Evolutionary conservation across 2,797 vertebrate genomes (phyloP), one percentile per base, ranked within the genome.

Genomic region (Darevskia mixta): DNA sequence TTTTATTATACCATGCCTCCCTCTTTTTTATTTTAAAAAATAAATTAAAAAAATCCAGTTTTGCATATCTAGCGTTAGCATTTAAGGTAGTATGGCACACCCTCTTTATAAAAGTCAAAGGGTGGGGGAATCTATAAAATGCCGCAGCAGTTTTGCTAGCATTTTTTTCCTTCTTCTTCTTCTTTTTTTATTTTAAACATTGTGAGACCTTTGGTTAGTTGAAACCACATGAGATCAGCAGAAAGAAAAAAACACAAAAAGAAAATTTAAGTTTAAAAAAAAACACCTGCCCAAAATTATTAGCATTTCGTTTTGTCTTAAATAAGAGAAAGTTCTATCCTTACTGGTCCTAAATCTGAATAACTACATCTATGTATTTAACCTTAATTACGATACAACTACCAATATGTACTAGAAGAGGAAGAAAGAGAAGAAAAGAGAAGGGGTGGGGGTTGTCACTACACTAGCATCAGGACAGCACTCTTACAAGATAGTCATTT

Each of bases 61-160:
- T 99, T 99, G 99, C 98, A 98, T 98, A 98, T 98, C 98, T 98
- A 98, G 98, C 98, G 5, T 99, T 98, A 99, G 98, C 98, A 98
- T 99, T 99, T 99, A 99, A 99, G 99, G 99, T 99, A 99, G 99
- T 98, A 99, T 99, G 99, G 98, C 99, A 98, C 98, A 97, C 97
- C 98, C 98, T 98, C 97, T 97, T 97, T 97, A 80, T 92, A 97
- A 81, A 98, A 98, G 98, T 97, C 97, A 97, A 89, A 98, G 97
- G 97, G 97, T 95, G 82, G 83, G 83, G 97, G 97, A 96, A 97
- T 97, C 97, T 97, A 98, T 97, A 98, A 97, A 98, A 98, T 97
- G 97, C 98, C 96, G 97, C 96, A 43, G 90, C 97, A 97, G 97
- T 98, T 17, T 97, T 96, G 97, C 98, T 96, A 98, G 98, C 98